phyloP scores from a whole-genome alignment of 53 echinoderm and acorn worm genomes.

The Holothuria scabra region DNA sequence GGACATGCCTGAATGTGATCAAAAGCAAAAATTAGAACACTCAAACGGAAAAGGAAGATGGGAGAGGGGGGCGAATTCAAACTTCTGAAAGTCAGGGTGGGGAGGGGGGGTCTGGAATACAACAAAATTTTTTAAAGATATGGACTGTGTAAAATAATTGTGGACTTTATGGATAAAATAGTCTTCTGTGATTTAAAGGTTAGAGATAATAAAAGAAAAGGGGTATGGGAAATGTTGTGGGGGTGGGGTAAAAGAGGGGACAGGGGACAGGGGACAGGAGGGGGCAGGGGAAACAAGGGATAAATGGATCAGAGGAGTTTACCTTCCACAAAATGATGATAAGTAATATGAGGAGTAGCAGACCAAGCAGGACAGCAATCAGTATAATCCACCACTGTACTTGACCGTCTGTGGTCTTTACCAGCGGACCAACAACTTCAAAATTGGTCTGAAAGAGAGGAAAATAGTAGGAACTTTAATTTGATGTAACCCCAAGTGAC shows the following conservation, averaged over 20 bases:
- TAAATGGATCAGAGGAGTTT: conserved; percentile 34
- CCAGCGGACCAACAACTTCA: conserved; percentile 25
- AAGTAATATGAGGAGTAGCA: conserved; percentile 83
- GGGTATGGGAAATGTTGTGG: too few species aligned
- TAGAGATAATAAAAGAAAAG: too few species aligned
- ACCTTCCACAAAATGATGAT: conserved; percentile 95
- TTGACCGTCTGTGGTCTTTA: background rate
- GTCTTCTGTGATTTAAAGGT: background rate
- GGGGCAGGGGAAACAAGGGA: background rate
- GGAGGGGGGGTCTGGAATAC: background rate
- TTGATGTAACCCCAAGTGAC: too few species aligned
- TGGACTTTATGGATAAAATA: background rate
- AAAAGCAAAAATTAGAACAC: conserved; percentile 5
- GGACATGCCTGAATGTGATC: background rate
- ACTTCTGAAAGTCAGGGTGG: background rate
- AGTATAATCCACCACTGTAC: conserved; percentile 89
- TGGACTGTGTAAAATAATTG: background rate
- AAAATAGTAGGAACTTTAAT: too few species aligned
- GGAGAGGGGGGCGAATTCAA: background rate
- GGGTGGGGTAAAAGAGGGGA: background rate
- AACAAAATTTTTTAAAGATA: background rate
- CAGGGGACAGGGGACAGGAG: background rate
- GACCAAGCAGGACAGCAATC: conserved; percentile 77
- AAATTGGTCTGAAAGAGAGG: conserved; percentile 26
- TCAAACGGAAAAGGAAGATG: background rate